These are phyloP conservation scores for Atta texana DNA, from an alignment of 1,140 invertebrate species.

Conservation along the genomic window DNA sequence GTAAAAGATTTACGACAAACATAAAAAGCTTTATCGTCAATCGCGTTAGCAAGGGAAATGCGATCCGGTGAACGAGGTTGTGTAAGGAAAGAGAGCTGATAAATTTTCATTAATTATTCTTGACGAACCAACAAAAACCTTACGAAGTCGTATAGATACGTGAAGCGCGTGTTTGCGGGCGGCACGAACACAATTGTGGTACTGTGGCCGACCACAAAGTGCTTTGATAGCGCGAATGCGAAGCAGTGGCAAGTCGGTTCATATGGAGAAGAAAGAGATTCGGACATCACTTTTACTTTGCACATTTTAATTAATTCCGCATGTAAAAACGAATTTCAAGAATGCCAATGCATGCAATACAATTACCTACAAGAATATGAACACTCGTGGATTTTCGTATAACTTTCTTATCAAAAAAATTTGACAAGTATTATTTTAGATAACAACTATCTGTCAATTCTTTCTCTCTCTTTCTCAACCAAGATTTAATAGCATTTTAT, in stretches of 20 bases:
- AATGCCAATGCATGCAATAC: neutral
- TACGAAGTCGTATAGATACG: neutral
- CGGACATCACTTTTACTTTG: conserved; percentile 52
- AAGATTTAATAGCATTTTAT: neutral
- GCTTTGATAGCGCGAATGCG: conserved; percentile 54
- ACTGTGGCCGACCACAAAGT: conserved; percentile 50
- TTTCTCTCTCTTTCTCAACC: neutral
- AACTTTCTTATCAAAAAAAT: neutral
- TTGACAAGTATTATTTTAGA: neutral
- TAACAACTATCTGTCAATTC: neutral
- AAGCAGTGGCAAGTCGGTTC: conserved; percentile 5
- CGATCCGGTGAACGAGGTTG: neutral
- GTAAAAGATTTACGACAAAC: conserved; percentile 36
- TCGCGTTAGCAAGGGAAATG: neutral
- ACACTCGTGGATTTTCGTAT: neutral
- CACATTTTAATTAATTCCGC: conserved; percentile 62
- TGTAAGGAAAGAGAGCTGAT: neutral
- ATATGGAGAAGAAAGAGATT: conserved; percentile 6
- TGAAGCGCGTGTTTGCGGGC: conserved; percentile 10
- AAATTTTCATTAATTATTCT: conserved; percentile 65
- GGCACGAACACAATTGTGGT: conserved; percentile 60
- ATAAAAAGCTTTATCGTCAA: conserved; percentile 61
- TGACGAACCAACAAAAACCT: conserved; percentile 7
- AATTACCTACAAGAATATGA: neutral
- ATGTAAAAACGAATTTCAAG: conserved; percentile 7